These are phyloP conservation scores for Pycnonotus jocosus DNA, from an alignment of 2,113 vertebrate species.

Conservation along the genomic window DNA sequence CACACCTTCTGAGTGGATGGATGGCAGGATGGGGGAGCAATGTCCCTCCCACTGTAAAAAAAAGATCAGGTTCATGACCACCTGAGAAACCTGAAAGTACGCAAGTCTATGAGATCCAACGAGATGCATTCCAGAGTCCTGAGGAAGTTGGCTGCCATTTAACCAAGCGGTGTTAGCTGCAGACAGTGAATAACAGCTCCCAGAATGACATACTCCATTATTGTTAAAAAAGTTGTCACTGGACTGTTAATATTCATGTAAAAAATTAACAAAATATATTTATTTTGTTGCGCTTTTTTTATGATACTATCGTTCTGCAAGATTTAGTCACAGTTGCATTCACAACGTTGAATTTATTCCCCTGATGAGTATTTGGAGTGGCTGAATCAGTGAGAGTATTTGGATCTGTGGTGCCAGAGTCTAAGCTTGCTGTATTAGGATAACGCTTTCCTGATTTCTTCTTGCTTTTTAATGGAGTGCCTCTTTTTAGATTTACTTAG, in stretches of 20 bases:
- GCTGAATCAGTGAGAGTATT: not conserved
- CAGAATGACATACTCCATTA: not conserved
- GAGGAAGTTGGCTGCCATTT: not conserved
- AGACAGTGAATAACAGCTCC: not conserved
- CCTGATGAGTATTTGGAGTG: not conserved
- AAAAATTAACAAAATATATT: not conserved
- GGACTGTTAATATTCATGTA: not conserved
- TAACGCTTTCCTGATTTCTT: not conserved
- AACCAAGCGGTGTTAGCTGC: not conserved
- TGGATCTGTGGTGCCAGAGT: not conserved
- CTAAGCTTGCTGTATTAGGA: not conserved
- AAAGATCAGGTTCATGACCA: not conserved
- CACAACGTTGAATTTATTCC: not conserved
- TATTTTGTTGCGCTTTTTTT: not conserved
- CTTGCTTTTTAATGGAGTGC: not conserved
- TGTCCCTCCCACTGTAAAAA: not conserved
- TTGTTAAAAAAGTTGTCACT: not conserved
- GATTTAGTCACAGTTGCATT: not conserved
- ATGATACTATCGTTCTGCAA: not conserved
- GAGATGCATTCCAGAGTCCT: not conserved
- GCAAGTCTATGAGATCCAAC: not conserved
- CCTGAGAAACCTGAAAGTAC: not conserved
- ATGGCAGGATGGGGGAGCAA: not conserved
- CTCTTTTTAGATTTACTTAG: not conserved
- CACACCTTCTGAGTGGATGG: accelerated